Base-by-base conservation (phyloP, 2,797 vertebrate species). In the Gila robusta region DNA sequence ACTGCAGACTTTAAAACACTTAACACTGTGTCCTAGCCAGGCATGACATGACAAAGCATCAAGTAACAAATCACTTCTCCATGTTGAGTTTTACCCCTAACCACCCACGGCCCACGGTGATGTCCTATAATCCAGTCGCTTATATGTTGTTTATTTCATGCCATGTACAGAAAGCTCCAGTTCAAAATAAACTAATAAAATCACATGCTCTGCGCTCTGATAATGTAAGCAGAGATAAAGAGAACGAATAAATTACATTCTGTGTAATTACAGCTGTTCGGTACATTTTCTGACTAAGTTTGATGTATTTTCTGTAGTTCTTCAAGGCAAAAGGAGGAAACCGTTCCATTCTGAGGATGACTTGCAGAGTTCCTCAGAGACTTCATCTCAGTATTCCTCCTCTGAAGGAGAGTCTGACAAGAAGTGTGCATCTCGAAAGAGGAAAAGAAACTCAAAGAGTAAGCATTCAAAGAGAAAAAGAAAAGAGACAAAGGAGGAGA, bases 261-360 rank as follows among this genome's bases (percentile, higher is more conserved):
- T 78, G 79, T 82, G 9, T 66, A 54, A 16, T 21, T 62, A 28
- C 59, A 28, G 11, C n/a, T 64, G 69, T 17, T 81, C 47, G 41
- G 32, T 7, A 41, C 56, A 28, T 80, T 49, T 54, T 44, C 19
- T 73, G 23, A 28, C 64, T 77, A 70, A 81, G 9, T 69, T 41
- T 81, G 28, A 56, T 79, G 67, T 90, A 89, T 89, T 54, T 89
- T 84, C 84, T 88, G 26, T 79, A 96, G 96, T 96, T 19, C 93
- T 98, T 87, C 95, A 97, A 93, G 96, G 96, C 89, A 97, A 97
- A 91, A 96, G 94, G 92, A 97, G 95, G 90, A 94, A 96, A 32
- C 90, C 92, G 12, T 93, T 95, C 41, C 91, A 93, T 72, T 97
- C 95, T 74, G 91, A 96, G 1, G 95, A 97, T 91, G 96, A 93